Evolutionary conservation across 1,140 invertebrate genomes (phyloP).

Genomic region (Chironomus tepperi): DNA sequence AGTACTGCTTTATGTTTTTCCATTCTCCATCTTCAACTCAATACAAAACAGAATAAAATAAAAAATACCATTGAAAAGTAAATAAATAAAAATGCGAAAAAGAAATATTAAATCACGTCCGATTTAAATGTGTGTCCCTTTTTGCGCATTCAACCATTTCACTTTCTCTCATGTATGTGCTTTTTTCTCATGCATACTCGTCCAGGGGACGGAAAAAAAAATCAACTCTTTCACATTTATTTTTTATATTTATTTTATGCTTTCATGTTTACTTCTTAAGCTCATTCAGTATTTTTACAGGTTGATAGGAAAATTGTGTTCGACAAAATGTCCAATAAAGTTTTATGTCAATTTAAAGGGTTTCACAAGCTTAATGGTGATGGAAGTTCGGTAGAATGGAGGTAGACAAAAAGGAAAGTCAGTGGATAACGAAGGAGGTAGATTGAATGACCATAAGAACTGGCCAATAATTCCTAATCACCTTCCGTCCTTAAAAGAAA

Average conservation of each 20-base stretch:
- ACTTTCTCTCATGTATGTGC: background rate
- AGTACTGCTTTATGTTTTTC: too few relatives aligned
- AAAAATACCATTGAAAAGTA: background rate
- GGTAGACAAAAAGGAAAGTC: background rate
- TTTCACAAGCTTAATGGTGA: background rate
- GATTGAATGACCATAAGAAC: constrained; percentile 19
- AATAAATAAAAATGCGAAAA: constrained; percentile 1
- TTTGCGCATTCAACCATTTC: background rate
- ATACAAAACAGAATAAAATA: too few relatives aligned
- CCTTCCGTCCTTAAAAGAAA: constrained; percentile 3
- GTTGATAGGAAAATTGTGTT: constrained; percentile 20
- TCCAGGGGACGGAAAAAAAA: background rate
- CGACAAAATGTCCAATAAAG: constrained; percentile 20
- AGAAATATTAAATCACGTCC: constrained; percentile 8
- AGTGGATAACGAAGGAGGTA: background rate
- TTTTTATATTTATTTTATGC: too few relatives aligned
- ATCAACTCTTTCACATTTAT: background rate
- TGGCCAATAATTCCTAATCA: constrained; percentile 24
- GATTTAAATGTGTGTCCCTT: background rate
- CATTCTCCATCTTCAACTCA: too few relatives aligned
- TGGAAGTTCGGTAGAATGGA: background rate
- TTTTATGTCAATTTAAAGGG: constrained; percentile 23
- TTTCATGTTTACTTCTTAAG: too few relatives aligned
- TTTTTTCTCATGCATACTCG: too few relatives aligned
- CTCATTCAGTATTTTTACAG: background rate